Evolutionary conservation across 2,888 invertebrate genomes (phyloP).

Genomic region (Hirtodrosophila duncani): DNA sequence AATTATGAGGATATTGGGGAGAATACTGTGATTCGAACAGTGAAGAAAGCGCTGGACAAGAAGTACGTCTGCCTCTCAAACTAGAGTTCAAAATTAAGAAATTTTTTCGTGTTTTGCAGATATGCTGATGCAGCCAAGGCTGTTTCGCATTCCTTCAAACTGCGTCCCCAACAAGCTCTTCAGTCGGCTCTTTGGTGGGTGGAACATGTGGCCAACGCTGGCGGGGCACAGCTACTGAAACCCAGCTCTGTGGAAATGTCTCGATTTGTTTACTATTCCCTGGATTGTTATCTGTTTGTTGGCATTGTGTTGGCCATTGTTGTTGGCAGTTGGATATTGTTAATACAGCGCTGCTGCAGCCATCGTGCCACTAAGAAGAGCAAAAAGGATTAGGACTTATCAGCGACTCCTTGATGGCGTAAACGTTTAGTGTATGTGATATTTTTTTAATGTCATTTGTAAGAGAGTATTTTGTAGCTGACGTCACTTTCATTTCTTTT

Average conservation of each 20-base stretch:
- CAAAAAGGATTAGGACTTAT: slow-evolving; percentile 50
- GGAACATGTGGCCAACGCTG: slow-evolving; percentile 82
- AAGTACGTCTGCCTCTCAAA: slow-evolving; percentile 76
- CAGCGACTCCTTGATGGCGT: not conserved
- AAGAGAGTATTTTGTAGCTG: slow-evolving; percentile 25
- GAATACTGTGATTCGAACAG: slow-evolving; percentile 78
- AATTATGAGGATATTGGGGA: slow-evolving; percentile 80
- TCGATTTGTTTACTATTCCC: slow-evolving; percentile 73
- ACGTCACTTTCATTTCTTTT: slow-evolving; percentile 2
- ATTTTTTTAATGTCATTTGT: slow-evolving; percentile 45
- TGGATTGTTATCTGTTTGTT: slow-evolving; percentile 72
- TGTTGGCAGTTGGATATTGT: slow-evolving; percentile 57
- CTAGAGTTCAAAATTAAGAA: not conserved
- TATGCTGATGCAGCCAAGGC: slow-evolving; percentile 77
- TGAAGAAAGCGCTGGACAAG: slow-evolving; percentile 78
- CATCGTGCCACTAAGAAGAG: slow-evolving; percentile 31
- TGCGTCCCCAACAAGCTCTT: slow-evolving; percentile 81
- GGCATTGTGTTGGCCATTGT: slow-evolving; percentile 39
- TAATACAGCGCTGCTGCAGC: slow-evolving; percentile 45
- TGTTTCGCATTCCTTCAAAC: slow-evolving; percentile 80
- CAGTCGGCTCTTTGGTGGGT: slow-evolving; percentile 84
- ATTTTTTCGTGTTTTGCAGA: slow-evolving; percentile 29
- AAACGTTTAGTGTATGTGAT: slow-evolving; percentile 48
- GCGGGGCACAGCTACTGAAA: slow-evolving; percentile 80
- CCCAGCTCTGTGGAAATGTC: slow-evolving; percentile 77